Conservation (phyloP, 2,113 vertebrate species). For the Pomatorhinus ruficollis region DNA sequence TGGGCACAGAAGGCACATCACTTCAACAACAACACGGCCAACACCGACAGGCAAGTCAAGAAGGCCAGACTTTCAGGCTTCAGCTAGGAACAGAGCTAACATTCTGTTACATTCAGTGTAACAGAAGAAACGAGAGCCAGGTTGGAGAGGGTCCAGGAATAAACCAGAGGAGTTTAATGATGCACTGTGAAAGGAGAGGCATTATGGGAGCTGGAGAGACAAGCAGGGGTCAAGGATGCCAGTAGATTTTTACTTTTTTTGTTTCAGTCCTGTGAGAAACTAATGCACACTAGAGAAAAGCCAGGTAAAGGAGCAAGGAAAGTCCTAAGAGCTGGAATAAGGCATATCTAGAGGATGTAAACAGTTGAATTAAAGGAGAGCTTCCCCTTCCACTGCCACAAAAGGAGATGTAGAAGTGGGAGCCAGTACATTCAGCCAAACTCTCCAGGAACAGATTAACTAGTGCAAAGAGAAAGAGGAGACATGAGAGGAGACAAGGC, state of each 20-base stretch:
- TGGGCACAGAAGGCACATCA: not conserved
- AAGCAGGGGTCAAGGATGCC: not conserved
- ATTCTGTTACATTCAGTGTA: not conserved
- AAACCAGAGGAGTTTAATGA: not conserved
- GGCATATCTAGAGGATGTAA: not conserved
- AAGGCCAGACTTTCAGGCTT: not conserved
- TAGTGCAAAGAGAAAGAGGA: not conserved
- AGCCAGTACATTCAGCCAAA: not conserved
- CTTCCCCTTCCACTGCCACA: not conserved
- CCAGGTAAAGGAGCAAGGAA: not conserved
- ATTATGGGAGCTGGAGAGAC: not conserved
- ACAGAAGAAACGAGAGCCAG: conserved; percentile 11
- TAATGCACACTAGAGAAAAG: not conserved
- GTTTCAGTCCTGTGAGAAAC: not conserved
- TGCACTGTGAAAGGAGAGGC: not conserved
- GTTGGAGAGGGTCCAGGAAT: not conserved
- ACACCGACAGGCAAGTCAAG: not conserved
- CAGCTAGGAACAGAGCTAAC: not conserved
- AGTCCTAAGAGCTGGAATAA: not conserved
- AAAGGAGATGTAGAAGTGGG: not conserved
- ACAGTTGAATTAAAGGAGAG: not conserved
- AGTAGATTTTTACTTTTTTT: not conserved
- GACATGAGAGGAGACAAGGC: not conserved
- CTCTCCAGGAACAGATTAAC: not conserved
- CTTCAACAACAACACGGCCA: not conserved